A percentile compares a stretch with the other conserved stretches of the same genome.
Conservation (phyloP, 2,888 invertebrate genomes). For the Synanthedon myopaeformis region DNA sequence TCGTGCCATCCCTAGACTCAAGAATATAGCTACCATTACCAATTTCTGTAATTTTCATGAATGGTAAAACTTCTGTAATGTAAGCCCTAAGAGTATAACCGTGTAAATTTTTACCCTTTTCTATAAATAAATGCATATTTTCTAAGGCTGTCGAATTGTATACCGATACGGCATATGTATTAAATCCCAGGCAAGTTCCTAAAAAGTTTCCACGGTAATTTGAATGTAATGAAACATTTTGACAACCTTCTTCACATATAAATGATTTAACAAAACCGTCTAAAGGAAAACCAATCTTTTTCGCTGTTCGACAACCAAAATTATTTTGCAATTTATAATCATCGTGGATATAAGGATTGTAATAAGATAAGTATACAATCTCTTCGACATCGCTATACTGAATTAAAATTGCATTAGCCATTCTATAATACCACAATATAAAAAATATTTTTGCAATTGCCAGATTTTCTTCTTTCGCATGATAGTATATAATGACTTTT, state of each 20-base stretch:
- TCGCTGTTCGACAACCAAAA: conserved; percentile 40
- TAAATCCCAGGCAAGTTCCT: conserved; percentile 44
- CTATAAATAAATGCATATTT: conserved; percentile 27
- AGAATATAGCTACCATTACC: conserved; percentile 29
- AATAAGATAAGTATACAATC: conserved; percentile 22
- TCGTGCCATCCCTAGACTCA: conserved; percentile 36
- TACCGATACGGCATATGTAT: conserved; percentile 21
- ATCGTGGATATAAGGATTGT: conserved; percentile 32
- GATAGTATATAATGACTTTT: conserved; percentile 35
- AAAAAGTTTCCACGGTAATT: conserved; percentile 28
- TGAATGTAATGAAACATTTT: conserved; percentile 32
- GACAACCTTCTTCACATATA: conserved; percentile 32
- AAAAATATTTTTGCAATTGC: conserved; percentile 36
- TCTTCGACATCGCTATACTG: conserved; percentile 26
- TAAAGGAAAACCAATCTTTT: conserved; percentile 31
- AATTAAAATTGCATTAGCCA: conserved; percentile 31
- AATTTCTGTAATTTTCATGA: conserved; percentile 23
- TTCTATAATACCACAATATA: conserved; percentile 41
- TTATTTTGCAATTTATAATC: conserved; percentile 19
- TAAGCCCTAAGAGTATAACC: conserved; percentile 33
- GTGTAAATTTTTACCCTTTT: conserved; percentile 37
- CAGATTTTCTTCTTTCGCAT: conserved; percentile 14
- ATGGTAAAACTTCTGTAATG: conserved; percentile 31
- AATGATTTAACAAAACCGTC: conserved; percentile 27
- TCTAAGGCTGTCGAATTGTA: conserved; percentile 10